These are phyloP conservation scores for Oreotragus oreotragus DNA, from an alignment of 2,113 vertebrate genomes.

Conservation along the genomic window DNA sequence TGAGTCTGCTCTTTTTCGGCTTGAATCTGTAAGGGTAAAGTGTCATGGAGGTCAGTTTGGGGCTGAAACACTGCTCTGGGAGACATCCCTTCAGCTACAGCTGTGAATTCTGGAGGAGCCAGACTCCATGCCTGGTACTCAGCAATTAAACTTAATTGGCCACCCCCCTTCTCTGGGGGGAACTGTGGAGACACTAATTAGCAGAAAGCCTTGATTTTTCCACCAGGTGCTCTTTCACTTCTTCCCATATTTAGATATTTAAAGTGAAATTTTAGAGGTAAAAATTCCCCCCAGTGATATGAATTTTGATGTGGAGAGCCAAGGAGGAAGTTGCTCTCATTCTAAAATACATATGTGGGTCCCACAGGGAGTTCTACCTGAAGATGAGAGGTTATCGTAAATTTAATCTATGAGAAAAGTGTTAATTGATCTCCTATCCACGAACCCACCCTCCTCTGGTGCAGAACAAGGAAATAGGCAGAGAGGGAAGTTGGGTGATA, in stretches of 20 bases:
- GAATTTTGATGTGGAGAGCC: background rate
- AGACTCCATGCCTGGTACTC: background rate
- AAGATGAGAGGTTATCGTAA: background rate
- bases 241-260: background rate
- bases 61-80: background rate
- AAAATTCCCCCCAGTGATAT: background rate
- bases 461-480: background rate
- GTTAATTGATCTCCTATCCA: background rate
- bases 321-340: background rate
- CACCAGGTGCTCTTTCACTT: background rate
- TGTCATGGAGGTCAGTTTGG: background rate
- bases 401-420: background rate
- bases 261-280: conserved; percentile 23
- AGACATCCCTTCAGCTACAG: background rate
- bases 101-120: background rate
- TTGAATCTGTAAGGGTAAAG: background rate
- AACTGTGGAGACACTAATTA: conserved; percentile 16
- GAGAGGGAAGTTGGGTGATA: background rate
- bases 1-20: background rate
- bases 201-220: conserved; percentile 20
- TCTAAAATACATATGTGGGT: background rate
- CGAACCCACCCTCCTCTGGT: background rate
- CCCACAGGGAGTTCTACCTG: background rate
- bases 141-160: conserved; percentile 18
- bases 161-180: background rate